A percentile compares a stretch with the other conserved stretches of the same genome.
phyloP scores from a whole-genome alignment of 2,797 vertebrate genomes.

The Gorsachius magnificus region DNA sequence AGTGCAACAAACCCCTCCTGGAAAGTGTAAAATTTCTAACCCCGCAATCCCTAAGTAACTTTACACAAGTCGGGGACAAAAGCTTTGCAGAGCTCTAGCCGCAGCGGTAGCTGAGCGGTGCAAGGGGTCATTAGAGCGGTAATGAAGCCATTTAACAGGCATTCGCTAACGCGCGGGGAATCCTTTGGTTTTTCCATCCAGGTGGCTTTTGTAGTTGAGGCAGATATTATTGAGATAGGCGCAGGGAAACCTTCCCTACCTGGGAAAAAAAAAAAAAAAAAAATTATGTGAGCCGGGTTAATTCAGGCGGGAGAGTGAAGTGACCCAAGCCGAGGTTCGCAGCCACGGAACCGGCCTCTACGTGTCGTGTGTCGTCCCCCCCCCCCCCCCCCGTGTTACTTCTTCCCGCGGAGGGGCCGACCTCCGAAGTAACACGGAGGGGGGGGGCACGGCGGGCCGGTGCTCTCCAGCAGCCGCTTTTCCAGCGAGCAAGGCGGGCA shows the following conservation, averaged over 20 bases:
- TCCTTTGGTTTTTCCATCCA: constrained; percentile 51
- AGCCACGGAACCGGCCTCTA: not conserved
- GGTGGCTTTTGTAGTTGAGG: constrained; percentile 27
- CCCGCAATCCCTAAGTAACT: constrained; percentile 73
- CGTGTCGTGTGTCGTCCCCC: too few species aligned
- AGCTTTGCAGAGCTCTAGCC: constrained; percentile 67
- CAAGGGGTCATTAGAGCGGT: constrained; percentile 77
- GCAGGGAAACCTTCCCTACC: constrained; percentile 39
- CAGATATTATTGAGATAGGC: constrained; percentile 27
- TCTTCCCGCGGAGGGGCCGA: too few species aligned
- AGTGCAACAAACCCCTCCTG: constrained; percentile 52
- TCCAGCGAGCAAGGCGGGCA: not conserved
- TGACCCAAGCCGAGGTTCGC: not conserved
- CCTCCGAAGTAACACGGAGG: not conserved
- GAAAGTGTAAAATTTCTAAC: constrained; percentile 91
- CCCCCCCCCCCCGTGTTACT: too few species aligned
- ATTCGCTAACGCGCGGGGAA: constrained; percentile 46
- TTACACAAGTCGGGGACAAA: constrained; percentile 79
- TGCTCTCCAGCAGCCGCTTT: not conserved
- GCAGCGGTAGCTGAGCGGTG: constrained; percentile 73
- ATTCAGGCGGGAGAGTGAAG: not conserved
- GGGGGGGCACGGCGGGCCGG: not conserved
- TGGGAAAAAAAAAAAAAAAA: not conserved
- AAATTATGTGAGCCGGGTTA: not conserved
- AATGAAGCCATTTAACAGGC: constrained; percentile 79